These are phyloP conservation scores for Bugulina stolonifera DNA, from an alignment of 2,888 invertebrate genomes.

Conservation along the genomic window DNA sequence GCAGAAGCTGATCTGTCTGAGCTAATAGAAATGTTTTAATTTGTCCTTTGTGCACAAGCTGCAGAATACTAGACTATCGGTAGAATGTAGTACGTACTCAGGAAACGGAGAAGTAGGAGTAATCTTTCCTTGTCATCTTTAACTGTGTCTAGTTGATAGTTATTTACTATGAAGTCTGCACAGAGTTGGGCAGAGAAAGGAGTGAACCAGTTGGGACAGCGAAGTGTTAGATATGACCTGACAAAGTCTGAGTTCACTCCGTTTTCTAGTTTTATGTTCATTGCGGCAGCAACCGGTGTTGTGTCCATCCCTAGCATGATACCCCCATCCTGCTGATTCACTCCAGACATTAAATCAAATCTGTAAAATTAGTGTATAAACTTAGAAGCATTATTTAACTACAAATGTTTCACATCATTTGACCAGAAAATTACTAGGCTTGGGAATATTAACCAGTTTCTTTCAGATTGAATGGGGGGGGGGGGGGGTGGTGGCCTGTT, in stretches of 20 bases:
- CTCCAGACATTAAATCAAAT: constrained; percentile 12
- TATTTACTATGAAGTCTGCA: background rate
- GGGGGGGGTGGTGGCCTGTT: too few relatives aligned
- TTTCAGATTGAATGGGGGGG: too few relatives aligned
- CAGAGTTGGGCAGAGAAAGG: constrained; percentile 14
- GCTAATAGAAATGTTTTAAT: too few relatives aligned
- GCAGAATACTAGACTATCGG: too few relatives aligned
- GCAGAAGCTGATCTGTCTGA: too few relatives aligned
- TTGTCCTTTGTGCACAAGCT: too few relatives aligned
- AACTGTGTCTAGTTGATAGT: background rate
- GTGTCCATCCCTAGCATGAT: background rate
- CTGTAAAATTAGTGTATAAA: background rate
- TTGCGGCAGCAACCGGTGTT: background rate
- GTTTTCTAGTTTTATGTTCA: background rate
- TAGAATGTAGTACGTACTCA: too few relatives aligned
- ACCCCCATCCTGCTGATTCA: constrained; percentile 3
- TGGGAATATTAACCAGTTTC: too few relatives aligned
- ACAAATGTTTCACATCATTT: background rate
- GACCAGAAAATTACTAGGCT: background rate
- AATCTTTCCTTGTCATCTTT: constrained; percentile 21
- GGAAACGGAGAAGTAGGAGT: background rate
- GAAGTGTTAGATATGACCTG: background rate
- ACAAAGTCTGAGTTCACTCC: background rate
- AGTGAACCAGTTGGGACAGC: constrained; percentile 8
- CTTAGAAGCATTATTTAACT: background rate